Base-by-base conservation (phyloP, 2,888 invertebrate genomes). In the Tryphoninae sp. region DNA sequence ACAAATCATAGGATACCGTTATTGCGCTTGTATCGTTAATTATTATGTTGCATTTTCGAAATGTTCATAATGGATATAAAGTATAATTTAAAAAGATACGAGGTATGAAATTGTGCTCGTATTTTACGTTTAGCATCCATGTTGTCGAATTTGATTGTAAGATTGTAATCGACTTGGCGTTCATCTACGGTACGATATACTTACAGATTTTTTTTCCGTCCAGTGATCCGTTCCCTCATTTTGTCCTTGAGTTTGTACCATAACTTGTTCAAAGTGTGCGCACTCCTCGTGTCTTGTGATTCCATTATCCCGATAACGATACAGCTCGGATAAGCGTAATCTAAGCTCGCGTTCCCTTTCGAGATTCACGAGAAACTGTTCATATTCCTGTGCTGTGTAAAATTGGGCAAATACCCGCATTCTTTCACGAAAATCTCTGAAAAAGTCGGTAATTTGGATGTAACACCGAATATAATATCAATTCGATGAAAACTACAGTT, bases 401-500 rank as follows among this genome's bases (percentile, higher is more conserved):
- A 98, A 98, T 91, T 98, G 98, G 2, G 97, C 95, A 89, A 97
- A 96, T 83, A 96, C 95, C 49, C 96, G 94, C 92, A 98, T 94
- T 53, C 96, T 95, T 84, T 98, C 98, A 58, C 96, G 94, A 89
- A 98, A 95, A 86, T 96, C 96, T 87, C 96, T 96, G 90, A 89
- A 85, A 75, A 69, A 64, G 75, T 83, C 71, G 62, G 33, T 81
- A 59, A 64, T 61, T 53, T 58, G 76, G 33, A 19, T 16, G 16
- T 49, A 75, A 82, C 4, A 49, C 22, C 22, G 8, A 26, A 53
- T 68, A 42, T 9, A 76, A 68, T 55, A 26, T 69, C 2, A 26
- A 73, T 33, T 11, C 16, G 51, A 40, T 45, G 9, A 19, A 69
- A 22, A 49, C 33, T 16, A 62, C 13, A 26, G 26, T 74, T 68